Conservation (phyloP, 2,888 invertebrate species). For the Oxyscelio sp. region DNA sequence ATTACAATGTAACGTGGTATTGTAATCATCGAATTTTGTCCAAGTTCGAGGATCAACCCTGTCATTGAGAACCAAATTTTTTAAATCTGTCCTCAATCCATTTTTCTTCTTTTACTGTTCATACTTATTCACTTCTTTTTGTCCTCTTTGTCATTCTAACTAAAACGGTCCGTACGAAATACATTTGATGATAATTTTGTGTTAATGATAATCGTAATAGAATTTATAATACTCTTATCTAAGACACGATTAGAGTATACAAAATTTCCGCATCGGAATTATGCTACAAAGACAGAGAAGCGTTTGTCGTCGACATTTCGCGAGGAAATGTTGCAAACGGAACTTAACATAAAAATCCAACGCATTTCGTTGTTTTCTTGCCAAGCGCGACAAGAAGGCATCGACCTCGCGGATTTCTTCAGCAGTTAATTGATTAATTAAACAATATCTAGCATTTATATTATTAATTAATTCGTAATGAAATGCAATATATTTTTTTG, state of each 20-base stretch:
- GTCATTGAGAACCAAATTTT: constrained; percentile 26
- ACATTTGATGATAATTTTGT: too few relatives aligned
- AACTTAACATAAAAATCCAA: constrained; percentile 38
- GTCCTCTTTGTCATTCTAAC: not conserved
- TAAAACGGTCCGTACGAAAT: constrained; percentile 31
- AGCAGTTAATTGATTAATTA: too few relatives aligned
- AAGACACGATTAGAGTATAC: constrained; percentile 56
- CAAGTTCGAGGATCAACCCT: constrained; percentile 37
- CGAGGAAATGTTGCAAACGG: constrained; percentile 68
- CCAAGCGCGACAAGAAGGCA: constrained; percentile 58
- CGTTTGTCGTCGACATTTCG: constrained; percentile 70
- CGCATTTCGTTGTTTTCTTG: constrained; percentile 58
- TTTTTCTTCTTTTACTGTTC: too few relatives aligned
- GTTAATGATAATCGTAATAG: constrained; percentile 32
- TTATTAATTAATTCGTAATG: too few relatives aligned
- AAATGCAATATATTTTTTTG: too few relatives aligned
- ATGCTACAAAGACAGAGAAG: constrained; percentile 63
- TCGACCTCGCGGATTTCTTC: constrained; percentile 41
- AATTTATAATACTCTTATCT: constrained; percentile 40
- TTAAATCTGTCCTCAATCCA: too few relatives aligned
- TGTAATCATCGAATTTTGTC: constrained; percentile 56
- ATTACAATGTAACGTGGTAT: constrained; percentile 63
- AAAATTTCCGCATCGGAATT: constrained; percentile 49
- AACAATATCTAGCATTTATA: too few relatives aligned
- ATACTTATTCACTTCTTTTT: too few relatives aligned